Evolutionary conservation across 2,113 vertebrate genomes (phyloP).

Genomic region (Pterocles burchelli): DNA sequence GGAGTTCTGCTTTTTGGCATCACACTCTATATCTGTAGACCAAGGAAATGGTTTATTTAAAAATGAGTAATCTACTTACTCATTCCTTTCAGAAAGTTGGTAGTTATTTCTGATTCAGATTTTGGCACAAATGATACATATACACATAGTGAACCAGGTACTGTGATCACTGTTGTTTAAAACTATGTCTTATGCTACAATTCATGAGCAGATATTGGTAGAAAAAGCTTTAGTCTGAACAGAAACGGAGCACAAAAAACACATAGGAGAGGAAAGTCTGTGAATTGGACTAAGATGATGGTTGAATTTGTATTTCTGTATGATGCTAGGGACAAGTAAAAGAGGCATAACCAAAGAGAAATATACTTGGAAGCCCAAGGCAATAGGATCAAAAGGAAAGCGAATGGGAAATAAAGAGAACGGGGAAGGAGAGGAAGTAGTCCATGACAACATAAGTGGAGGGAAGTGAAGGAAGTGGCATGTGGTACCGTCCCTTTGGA

Average conservation of each 20-base stretch:
- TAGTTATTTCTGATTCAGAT: neutral
- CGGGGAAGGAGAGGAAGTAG: neutral
- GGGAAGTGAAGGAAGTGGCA: neutral
- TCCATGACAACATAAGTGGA: fast-evolving
- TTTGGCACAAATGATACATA: neutral
- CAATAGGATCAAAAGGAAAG: neutral
- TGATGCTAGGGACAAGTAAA: neutral
- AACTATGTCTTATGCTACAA: neutral
- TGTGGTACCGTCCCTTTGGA: neutral
- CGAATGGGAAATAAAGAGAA: neutral
- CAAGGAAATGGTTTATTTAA: neutral
- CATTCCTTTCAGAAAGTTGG: neutral
- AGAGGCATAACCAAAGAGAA: neutral
- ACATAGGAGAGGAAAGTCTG: neutral
- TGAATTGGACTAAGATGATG: neutral
- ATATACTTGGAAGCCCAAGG: neutral
- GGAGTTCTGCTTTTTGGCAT: neutral
- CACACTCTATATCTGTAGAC: neutral
- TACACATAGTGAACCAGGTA: neutral
- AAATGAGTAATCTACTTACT: neutral
- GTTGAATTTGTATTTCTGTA: neutral
- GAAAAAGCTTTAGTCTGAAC: neutral
- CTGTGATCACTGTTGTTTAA: neutral
- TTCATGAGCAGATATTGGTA: neutral
- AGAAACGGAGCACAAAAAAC: neutral